A percentile compares a stretch with the other conserved stretches of the same genome.
Evolutionary conservation across 2,888 invertebrate genomes (phyloP).

Genomic region (Ornithoptera alexandrae): DNA sequence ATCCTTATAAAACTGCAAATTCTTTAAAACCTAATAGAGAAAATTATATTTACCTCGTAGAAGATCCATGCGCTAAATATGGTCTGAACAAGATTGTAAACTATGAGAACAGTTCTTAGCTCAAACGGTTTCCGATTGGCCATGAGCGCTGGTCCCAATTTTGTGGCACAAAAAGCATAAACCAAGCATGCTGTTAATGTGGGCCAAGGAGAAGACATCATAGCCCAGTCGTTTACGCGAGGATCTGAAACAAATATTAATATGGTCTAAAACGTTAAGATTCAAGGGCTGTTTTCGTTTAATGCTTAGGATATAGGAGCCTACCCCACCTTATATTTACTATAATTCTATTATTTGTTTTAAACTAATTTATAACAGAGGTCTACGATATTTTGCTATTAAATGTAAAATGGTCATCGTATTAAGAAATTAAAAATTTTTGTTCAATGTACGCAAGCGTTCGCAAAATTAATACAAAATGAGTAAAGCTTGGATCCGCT

Average conservation of each 20-base stretch:
- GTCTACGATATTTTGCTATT: neutral
- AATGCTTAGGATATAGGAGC: neutral
- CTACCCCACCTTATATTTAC: too few species aligned
- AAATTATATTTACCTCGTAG: constrained; percentile 85
- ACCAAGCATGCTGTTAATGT: constrained; percentile 89
- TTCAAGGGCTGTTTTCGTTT: neutral
- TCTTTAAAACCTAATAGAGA: neutral
- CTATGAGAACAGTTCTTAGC: constrained; percentile 87
- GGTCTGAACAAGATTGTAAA: constrained; percentile 95
- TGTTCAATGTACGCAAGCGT: neutral
- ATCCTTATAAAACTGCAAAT: neutral
- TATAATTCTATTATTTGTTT: neutral
- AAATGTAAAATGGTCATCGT: neutral
- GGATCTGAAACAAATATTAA: constrained; percentile 84
- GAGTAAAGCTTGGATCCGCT: neutral
- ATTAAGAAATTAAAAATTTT: neutral
- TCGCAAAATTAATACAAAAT: neutral
- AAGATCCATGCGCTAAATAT: constrained; percentile 94
- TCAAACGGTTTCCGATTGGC: constrained; percentile 93
- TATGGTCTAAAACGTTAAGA: neutral
- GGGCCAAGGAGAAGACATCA: constrained; percentile 94
- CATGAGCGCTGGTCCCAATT: constrained; percentile 92
- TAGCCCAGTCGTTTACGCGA: constrained; percentile 91
- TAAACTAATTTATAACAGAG: neutral
- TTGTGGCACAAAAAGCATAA: constrained; percentile 91